A percentile compares a stretch with the other conserved stretches of the same genome.
These are phyloP conservation scores for Muscicapa comitata DNA, from an alignment of 2,797 vertebrate species.

Conservation along the genomic window DNA sequence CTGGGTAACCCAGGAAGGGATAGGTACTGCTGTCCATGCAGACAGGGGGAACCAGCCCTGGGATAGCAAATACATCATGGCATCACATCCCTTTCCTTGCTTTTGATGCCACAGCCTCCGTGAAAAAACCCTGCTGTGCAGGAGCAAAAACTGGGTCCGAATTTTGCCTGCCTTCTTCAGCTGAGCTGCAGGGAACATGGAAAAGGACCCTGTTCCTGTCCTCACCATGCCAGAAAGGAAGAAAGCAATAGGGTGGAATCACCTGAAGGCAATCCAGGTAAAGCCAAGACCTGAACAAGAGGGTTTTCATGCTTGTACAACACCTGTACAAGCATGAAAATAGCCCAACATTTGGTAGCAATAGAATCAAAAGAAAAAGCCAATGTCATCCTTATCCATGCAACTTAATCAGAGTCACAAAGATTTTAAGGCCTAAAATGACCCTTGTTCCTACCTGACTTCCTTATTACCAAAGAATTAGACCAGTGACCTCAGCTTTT, in stretches of 20 bases:
- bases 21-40: fast-evolving
- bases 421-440: conserved; percentile 2
- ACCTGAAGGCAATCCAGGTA: neutral
- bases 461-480: conserved; percentile 15
- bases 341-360: neutral
- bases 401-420: neutral
- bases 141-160: neutral
- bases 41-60: neutral
- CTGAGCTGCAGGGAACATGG: neutral
- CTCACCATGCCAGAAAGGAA: neutral
- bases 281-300: neutral
- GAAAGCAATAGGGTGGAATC: neutral
- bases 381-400: neutral
- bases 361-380: neutral
- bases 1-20: neutral
- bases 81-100: neutral
- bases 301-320: neutral
- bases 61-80: neutral
- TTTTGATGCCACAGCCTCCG: neutral
- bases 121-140: neutral
- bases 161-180: neutral
- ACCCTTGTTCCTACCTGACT: conserved; percentile 6
- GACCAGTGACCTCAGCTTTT: neutral
- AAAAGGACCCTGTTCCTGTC: neutral
- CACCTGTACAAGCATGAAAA: neutral